Percentiles rank a stretch among this genome's conserved stretches.
Evolutionary conservation across 2,888 invertebrate species (phyloP).

Genomic region (Brassicogethes aeneus): DNA sequence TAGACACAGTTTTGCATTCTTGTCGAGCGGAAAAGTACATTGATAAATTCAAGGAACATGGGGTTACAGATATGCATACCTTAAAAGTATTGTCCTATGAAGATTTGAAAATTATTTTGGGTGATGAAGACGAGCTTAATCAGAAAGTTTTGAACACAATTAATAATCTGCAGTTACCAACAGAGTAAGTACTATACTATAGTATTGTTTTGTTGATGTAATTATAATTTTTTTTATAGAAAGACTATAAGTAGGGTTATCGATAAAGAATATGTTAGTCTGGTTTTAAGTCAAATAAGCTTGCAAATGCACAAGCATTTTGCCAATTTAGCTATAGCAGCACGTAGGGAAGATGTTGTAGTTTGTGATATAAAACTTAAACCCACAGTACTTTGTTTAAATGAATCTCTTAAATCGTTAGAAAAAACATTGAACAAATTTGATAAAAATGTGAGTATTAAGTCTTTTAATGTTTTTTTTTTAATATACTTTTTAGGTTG

Average conservation of each 20-base stretch:
- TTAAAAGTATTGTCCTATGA: constrained; percentile 25
- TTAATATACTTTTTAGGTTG: too few relatives aligned
- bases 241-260: neutral
- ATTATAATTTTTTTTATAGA: neutral
- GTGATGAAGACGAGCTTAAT: constrained; percentile 20
- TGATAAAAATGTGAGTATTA: neutral
- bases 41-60: constrained; percentile 20
- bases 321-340: neutral
- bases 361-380: neutral
- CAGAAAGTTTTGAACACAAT: constrained; percentile 14
- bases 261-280: neutral
- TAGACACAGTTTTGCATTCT: constrained; percentile 27
- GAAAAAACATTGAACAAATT: neutral
- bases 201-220: neutral
- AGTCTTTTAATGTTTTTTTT: too few relatives aligned
- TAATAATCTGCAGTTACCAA: constrained; percentile 23
- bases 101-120: constrained; percentile 24
- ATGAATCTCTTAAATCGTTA: neutral
- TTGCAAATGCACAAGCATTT: neutral
- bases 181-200: constrained; percentile 23
- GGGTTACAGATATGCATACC: constrained; percentile 19
- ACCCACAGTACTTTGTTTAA: neutral
- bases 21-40: constrained; percentile 26
- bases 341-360: neutral
- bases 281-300: neutral